phyloP scores from a whole-genome alignment of 2,888 invertebrate species.

The Cordilura impudica region DNA sequence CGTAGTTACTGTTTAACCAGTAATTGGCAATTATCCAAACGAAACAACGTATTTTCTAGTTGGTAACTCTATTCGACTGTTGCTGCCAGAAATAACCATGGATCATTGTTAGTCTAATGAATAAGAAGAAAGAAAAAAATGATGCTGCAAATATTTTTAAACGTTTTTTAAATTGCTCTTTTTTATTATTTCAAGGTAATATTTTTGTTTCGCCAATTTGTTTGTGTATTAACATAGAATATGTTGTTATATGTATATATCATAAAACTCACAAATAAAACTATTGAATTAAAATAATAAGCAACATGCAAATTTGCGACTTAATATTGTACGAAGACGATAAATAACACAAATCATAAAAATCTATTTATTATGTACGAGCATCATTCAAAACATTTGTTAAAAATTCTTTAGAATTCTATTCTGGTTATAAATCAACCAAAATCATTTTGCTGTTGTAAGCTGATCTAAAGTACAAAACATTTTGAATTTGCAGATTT shows the following conservation, averaged over 20 bases:
- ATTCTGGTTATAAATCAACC: not conserved
- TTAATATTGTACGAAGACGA: conserved; percentile 39
- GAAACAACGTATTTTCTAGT: not conserved
- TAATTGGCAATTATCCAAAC: too few species aligned
- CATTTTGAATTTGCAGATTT: not conserved
- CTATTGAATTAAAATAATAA: not conserved
- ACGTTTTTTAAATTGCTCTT: conserved; percentile 20
- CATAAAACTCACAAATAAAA: not conserved
- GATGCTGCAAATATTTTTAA: conserved; percentile 29
- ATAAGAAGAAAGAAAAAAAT: conserved; percentile 19
- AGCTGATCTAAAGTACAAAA: not conserved
- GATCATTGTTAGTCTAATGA: conserved; percentile 9
- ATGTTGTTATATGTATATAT: conserved; percentile 5
- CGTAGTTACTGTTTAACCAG: too few species aligned
- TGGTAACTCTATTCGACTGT: not conserved
- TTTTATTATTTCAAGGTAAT: conserved; percentile 42
- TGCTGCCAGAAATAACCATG: not conserved
- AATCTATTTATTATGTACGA: not conserved
- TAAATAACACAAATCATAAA: not conserved
- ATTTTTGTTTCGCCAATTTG: not conserved
- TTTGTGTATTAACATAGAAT: conserved; percentile 2
- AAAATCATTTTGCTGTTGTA: not conserved
- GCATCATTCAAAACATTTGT: not conserved
- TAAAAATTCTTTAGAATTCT: not conserved
- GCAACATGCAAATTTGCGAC: conserved; percentile 14